Evolutionary conservation across 2,888 invertebrate species (phyloP), one percentile per base, ranked within the genome.

Genomic region (Lasioglossum malachurum): DNA sequence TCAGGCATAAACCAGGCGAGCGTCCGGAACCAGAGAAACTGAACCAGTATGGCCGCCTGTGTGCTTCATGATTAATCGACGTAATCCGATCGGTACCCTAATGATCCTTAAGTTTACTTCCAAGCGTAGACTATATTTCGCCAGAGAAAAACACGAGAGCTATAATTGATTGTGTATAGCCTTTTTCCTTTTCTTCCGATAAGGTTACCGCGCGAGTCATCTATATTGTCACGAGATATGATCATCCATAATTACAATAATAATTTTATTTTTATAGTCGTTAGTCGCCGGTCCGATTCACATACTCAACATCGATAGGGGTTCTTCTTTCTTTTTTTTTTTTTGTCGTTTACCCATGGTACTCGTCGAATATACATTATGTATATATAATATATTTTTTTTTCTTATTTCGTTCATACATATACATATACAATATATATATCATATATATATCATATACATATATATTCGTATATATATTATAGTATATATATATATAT

Each of bases 201-300:
- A 77, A 35, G 35, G 35, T 74, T 41, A 75, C 69, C 84, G 71
- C 82, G 81, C 79, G 16, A 46, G 69, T 83, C 77, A 77, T 75
- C 78, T 84, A 91, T 88, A 90, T 89, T 88, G 90, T 91, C 88
- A 80, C 86, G 84, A 90, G 91, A 91, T 91, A 91, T 91, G 88
- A 91, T 88, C 86, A 82, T 87, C 80, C 88, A 78, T 77, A 78
- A 64, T 38, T 90, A 71, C 75, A 86, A 75, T 78, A 84, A 44
- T 16, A 16, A 31, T 64, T 35, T 67, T 67, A 16, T 82, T 76
- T 80, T 78, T 78, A 76, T 67, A 79, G 85, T 76, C 78, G 75
- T 75, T 75, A 64, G 71, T 71, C 49, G 67, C 78, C 81, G 80
- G 67, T 82, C 60, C 71, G 76, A 41, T 89, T 82, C 78, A 49